Evolutionary conservation across 2,113 vertebrate genomes (phyloP).

Genomic region (Albula goreensis): DNA sequence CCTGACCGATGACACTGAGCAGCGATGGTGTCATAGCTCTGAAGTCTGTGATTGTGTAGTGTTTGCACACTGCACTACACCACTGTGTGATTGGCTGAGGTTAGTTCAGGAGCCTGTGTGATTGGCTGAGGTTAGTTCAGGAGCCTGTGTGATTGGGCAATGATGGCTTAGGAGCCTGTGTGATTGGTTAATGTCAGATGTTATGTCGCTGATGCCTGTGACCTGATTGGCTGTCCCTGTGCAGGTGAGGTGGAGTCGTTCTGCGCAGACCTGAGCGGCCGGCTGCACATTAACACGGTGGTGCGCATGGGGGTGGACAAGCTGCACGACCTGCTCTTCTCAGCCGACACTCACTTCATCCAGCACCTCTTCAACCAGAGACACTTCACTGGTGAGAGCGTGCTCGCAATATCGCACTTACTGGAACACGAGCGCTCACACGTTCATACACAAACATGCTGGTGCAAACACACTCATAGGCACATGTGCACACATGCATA

Average conservation of each 20-base stretch:
- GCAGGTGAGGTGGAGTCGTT: conserved; percentile 79
- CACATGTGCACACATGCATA: not conserved
- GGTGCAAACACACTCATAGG: not conserved
- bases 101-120: too few species aligned
- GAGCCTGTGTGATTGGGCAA: too few species aligned
- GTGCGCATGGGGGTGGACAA: conserved; percentile 80
- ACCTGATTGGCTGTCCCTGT: not conserved
- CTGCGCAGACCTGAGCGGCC: conserved; percentile 74
- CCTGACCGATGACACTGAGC: too few species aligned
- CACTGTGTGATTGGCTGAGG: too few species aligned
- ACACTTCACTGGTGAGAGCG: conserved; percentile 79
- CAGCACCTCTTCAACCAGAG: conserved; percentile 81
- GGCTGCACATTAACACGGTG: conserved; percentile 77
- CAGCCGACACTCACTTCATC: conserved; percentile 80
- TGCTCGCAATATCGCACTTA: not conserved
- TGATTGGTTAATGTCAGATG: not conserved
- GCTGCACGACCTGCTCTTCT: conserved; percentile 84
- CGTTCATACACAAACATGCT: not conserved
- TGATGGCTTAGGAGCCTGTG: not conserved
- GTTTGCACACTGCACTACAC: too few species aligned
- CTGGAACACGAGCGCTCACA: not conserved
- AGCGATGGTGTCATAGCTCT: too few species aligned
- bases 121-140: too few species aligned
- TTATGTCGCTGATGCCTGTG: not conserved
- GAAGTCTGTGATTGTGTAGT: too few species aligned